Evolutionary conservation across 2,888 invertebrate species (phyloP), one percentile per base, ranked within the genome.

Genomic region (Aphodius granarius): DNA sequence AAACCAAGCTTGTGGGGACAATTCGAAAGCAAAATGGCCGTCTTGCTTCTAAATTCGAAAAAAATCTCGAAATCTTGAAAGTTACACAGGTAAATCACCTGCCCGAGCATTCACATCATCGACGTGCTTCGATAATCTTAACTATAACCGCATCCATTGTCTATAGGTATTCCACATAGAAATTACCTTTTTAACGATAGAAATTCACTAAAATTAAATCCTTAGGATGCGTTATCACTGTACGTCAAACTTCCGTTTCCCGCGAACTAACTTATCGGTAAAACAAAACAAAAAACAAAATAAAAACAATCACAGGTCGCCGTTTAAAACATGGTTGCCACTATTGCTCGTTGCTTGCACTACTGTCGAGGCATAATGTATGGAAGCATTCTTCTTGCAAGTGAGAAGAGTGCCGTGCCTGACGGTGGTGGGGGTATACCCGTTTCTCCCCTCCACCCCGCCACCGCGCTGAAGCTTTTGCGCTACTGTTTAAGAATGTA

Each of bases 401-500:
- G 43, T 43, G 43, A 43, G 43, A 43, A 43, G 43, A 43, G 9
- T 23, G 9, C 9, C 23, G 23, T n/a, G n/a, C n/a, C 9, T 3
- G 43, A 0, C 43, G 43, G 43, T 43, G 43, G 43, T 43, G 43
- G 43, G 43, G 43, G 43, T 6, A 43, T 43, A 43, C 43, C 43
- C 43, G 43, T 43, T 43, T 43, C 43, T 43, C 43, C 43, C 43
- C 43, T 13, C 43, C 43, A 23, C 23, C 13, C 43, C 43, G 6
- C 43, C 9, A 9, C 23, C 5, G 23, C n/a, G n/a, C n/a, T 65
- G 21, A 68, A 20, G 68, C 22, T 68, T 68, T 21, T 9, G 21
- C 6, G 22, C 68, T 68, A 68, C 68, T 68, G 68, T 68, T 68
- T 68, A 22, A 68, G 68, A 68, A 68, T 68, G 68, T 68, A 68